phyloP scores from a whole-genome alignment of 2,113 vertebrate genomes.

The Sceloporus undulatus region DNA sequence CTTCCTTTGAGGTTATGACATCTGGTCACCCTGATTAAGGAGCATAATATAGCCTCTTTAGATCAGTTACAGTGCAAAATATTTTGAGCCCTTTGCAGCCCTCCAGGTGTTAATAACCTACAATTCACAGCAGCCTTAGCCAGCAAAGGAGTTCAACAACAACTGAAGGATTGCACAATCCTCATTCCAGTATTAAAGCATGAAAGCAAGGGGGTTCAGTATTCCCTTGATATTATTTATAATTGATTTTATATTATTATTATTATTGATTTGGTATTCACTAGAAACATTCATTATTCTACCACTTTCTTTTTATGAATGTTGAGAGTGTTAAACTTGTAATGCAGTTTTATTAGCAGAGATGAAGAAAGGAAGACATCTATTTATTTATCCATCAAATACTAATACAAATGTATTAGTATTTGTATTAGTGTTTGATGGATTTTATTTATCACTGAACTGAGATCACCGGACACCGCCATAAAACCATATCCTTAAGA shows the following conservation, averaged over 20 bases:
- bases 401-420: too few relatives aligned
- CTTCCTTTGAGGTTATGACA: too few relatives aligned
- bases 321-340: constrained; percentile 27
- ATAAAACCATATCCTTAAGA: constrained; percentile 15
- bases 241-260: neutral
- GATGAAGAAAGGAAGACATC: constrained; percentile 41
- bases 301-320: constrained; percentile 19
- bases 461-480: neutral
- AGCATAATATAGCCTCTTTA: neutral
- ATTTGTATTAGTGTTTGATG: too few relatives aligned
- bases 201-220: neutral
- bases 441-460: neutral
- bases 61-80: neutral
- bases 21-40: too few relatives aligned
- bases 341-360: constrained; percentile 49
- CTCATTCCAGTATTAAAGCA: neutral
- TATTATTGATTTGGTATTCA: neutral
- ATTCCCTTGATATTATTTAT: constrained; percentile 17
- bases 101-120: too few relatives aligned
- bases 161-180: too few relatives aligned
- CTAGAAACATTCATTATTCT: constrained; percentile 32
- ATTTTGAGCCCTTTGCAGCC: neutral
- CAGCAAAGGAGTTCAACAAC: too few relatives aligned
- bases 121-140: too few relatives aligned
- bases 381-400: constrained; percentile 27